phyloP scores from a whole-genome alignment of 2,888 invertebrate genomes.

The Cerastis leucographa region DNA sequence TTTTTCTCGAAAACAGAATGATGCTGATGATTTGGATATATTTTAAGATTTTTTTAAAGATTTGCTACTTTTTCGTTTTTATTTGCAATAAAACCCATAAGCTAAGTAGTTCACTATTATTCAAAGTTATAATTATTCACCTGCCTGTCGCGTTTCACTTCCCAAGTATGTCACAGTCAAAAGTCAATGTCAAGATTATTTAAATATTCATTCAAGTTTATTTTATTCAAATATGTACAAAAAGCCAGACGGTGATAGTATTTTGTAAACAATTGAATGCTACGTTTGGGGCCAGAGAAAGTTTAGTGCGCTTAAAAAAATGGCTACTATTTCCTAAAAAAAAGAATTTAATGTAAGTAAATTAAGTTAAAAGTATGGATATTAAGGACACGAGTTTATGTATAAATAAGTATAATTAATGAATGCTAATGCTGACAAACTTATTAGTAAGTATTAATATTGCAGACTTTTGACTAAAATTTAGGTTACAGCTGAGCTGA shows the following conservation, averaged over 20 bases:
- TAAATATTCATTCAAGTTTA: slow-evolving; percentile 43
- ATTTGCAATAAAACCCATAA: background rate
- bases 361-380: background rate
- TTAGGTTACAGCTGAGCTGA: background rate
- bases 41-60: too few relatives aligned
- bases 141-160: slow-evolving; percentile 24
- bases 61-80: background rate
- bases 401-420: background rate
- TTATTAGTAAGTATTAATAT: background rate
- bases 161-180: slow-evolving; percentile 30
- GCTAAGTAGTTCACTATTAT: background rate
- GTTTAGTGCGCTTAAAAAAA: background rate
- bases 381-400: background rate
- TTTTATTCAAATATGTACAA: background rate
- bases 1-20: background rate
- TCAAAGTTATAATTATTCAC: background rate
- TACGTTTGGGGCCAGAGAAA: slow-evolving; percentile 1
- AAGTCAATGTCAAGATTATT: slow-evolving; percentile 30
- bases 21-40: background rate
- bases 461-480: background rate
- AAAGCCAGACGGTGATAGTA: background rate
- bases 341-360: background rate
- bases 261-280: slow-evolving; percentile 26
- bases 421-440: background rate
- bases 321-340: background rate